Evolutionary conservation across 2,113 vertebrate genomes (phyloP), one percentile per base, ranked within the genome.

Genomic region (Sander vitreus): DNA sequence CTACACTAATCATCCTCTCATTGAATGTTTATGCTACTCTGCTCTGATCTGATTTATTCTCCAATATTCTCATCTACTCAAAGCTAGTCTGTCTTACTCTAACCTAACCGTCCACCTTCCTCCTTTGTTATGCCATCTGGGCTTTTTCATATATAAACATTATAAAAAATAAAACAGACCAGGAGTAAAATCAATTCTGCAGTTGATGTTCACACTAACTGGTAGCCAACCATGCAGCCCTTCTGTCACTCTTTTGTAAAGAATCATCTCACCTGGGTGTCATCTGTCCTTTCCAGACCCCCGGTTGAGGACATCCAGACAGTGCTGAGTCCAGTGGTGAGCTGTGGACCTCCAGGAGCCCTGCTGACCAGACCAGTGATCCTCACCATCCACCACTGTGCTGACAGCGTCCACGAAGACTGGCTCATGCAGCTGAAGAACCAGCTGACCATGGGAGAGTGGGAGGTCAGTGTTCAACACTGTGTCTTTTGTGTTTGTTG

Each of bases 401-500:
- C 97, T 5, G 97, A 97, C 55, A 95, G 96, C 0, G 96, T 95
- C 75, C 95, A 96, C 0, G 97, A 98, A 33, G 97, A 99, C 91
- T 99, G 97, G 97, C 96, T 97, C 85, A 97, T 98, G 71, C 97
- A 97, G 92, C 95, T 99, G 74, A 97, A 96, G 92, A 97, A 95
- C 85, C 96, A 97, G 70, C 87, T 96, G 62, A 79, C 93, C 21
- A 96, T 97, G 91, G 97, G 96, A 25, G 96, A 94, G 0, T 99
- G 97, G 97, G 97, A 99, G 97, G 97, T 97, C 79, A 95, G 93
- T 50, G 16, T 54, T 65, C 10, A n/a, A 4, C 55, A 25, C n/a
- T 15, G 5, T 18, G 0, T 45, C n/a, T 19, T 43, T 19, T 64
- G 6, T 65, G 66, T 67, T 36, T 55, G 36, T 43, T 27, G 23